These are phyloP conservation scores for Rhopalosiphum maidis DNA, from an alignment of 1,140 invertebrate genomes.

Conservation along the genomic window DNA sequence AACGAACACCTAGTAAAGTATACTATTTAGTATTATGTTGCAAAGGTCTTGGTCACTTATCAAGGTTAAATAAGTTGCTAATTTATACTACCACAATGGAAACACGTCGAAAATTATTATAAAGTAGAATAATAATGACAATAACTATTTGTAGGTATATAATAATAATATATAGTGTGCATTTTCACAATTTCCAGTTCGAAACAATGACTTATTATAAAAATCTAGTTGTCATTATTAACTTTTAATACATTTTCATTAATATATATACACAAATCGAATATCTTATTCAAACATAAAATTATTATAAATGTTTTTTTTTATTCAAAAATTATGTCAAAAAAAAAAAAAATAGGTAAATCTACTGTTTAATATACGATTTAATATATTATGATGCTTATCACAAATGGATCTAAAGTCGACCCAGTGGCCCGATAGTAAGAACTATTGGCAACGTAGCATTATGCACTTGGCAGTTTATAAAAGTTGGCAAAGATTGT, in stretches of 20 bases:
- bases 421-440: neutral
- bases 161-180: neutral
- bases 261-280: neutral
- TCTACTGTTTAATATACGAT: neutral
- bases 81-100: neutral
- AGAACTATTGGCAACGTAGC: slow-evolving; percentile 40
- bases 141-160: neutral
- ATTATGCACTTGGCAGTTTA: slow-evolving; percentile 42
- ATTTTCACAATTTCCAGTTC: neutral
- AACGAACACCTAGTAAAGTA: neutral
- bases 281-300: neutral
- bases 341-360: neutral
- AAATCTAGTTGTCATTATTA: neutral
- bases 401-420: slow-evolving; percentile 11
- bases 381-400: neutral
- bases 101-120: neutral
- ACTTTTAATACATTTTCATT: neutral
- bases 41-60: slow-evolving; percentile 30
- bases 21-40: neutral
- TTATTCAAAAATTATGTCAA: neutral
- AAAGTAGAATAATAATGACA: neutral
- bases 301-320: neutral
- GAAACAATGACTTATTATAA: neutral
- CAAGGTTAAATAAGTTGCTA: slow-evolving; percentile 4
- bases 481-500: slow-evolving; percentile 46